These are phyloP conservation scores for Avahi laniger DNA, from an alignment of 2,797 vertebrate species.

Conservation along the genomic window DNA sequence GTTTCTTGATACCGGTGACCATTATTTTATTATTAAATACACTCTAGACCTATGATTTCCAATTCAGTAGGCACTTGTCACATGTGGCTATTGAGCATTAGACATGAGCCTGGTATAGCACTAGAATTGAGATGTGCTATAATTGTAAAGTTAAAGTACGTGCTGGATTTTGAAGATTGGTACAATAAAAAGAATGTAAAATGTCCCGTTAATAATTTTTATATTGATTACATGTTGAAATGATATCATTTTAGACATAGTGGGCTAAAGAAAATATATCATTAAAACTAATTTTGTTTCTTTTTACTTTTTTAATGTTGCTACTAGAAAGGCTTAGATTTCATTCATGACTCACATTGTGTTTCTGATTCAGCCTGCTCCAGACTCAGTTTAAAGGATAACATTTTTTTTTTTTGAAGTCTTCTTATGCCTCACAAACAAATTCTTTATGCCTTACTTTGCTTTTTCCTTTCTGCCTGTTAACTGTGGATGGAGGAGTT, in stretches of 20 bases:
- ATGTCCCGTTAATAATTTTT: not conserved
- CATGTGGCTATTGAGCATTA: not conserved
- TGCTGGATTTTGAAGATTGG: not conserved
- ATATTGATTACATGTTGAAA: not conserved
- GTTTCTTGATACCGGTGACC: not conserved
- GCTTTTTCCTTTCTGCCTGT: not conserved
- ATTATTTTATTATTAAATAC: not conserved
- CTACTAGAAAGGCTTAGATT: not conserved
- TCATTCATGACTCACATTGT: not conserved
- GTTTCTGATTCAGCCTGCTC: not conserved
- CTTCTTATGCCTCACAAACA: not conserved
- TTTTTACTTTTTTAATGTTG: not conserved
- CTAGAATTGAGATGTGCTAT: not conserved
- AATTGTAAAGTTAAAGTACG: not conserved
- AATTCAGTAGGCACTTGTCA: not conserved
- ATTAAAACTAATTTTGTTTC: not conserved
- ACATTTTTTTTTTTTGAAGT: not conserved
- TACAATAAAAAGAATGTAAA: not conserved
- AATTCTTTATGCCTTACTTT: not conserved
- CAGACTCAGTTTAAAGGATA: not conserved
- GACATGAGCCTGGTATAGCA: not conserved
- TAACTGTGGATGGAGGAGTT: not conserved
- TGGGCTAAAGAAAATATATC: not conserved
- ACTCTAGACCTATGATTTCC: not conserved
- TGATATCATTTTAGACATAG: not conserved